Evolutionary conservation across 2,888 invertebrate species (phyloP).

Genomic region (Podabrus alpinus): DNA sequence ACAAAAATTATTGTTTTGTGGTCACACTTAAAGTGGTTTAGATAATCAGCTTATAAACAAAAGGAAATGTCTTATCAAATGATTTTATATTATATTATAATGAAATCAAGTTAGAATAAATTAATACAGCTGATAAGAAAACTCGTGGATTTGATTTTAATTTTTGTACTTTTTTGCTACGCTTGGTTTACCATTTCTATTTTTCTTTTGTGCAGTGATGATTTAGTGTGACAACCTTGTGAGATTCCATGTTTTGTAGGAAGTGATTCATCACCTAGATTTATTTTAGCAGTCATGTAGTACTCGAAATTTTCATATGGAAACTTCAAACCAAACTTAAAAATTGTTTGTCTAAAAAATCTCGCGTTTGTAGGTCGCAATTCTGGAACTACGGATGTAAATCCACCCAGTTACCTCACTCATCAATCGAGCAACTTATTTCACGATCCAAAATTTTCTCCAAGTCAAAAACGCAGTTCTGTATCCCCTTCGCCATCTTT

Average conservation of each 20-base stretch:
- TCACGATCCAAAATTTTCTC: conserved; percentile 47
- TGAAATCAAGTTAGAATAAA: not conserved
- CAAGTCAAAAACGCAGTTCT: conserved; percentile 48
- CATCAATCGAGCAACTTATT: conserved; percentile 44
- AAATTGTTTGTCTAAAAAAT: too few species aligned
- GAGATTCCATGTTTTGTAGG: not conserved
- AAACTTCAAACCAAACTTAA: too few species aligned
- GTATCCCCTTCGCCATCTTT: conserved; percentile 51
- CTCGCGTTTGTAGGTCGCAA: conserved; percentile 46
- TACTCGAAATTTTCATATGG: not conserved
- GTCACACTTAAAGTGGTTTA: not conserved
- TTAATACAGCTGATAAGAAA: not conserved
- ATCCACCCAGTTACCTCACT: conserved; percentile 39
- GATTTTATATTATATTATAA: not conserved
- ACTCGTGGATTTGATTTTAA: not conserved
- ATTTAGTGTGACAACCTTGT: not conserved
- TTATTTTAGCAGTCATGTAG: not conserved
- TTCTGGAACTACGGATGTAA: conserved; percentile 50
- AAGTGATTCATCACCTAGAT: not conserved
- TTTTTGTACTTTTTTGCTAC: not conserved
- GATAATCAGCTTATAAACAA: not conserved
- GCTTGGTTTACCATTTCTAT: not conserved
- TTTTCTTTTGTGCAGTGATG: not conserved
- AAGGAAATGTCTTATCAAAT: not conserved
- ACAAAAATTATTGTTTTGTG: not conserved